phyloP scores from a whole-genome alignment of 1,140 invertebrate genomes.

The Leptinotarsa undecemlineata region DNA sequence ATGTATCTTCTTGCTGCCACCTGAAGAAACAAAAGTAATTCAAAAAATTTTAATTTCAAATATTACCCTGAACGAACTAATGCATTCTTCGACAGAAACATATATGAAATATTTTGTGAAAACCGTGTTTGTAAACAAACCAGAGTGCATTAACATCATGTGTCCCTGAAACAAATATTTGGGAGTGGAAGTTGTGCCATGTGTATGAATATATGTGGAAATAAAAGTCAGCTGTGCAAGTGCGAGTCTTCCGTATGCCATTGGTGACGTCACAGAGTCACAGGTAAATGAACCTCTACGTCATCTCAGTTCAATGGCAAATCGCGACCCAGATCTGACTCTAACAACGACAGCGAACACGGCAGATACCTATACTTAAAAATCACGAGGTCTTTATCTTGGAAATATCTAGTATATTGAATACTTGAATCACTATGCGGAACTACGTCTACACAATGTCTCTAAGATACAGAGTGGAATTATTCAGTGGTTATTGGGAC shows the following conservation, averaged over 20 bases:
- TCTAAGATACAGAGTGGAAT: background rate
- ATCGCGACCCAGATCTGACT: constrained; percentile 56
- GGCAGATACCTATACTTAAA: background rate
- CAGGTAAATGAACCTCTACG: constrained; percentile 56
- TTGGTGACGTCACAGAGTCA: constrained; percentile 55
- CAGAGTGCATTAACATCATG: background rate
- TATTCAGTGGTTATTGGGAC: no score
- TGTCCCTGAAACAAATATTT: constrained; percentile 4
- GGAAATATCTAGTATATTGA: background rate
- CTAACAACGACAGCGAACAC: constrained; percentile 18
- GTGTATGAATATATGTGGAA: background rate
- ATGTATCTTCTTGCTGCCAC: no score
- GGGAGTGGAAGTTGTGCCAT: background rate
- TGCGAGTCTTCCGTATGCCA: constrained; percentile 46
- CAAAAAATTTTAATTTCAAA: no score
- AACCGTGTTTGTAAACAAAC: background rate
- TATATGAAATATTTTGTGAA: background rate
- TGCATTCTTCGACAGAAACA: no score
- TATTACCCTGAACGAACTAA: no score
- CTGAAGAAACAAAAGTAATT: no score
- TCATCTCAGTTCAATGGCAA: constrained; percentile 57
- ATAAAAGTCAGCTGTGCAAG: constrained; percentile 48
- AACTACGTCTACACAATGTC: background rate
- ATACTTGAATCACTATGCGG: background rate
- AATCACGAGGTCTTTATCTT: background rate